phyloP scores from a whole-genome alignment of 2,888 invertebrate species.

The Gymnosoma rotundatum region DNA sequence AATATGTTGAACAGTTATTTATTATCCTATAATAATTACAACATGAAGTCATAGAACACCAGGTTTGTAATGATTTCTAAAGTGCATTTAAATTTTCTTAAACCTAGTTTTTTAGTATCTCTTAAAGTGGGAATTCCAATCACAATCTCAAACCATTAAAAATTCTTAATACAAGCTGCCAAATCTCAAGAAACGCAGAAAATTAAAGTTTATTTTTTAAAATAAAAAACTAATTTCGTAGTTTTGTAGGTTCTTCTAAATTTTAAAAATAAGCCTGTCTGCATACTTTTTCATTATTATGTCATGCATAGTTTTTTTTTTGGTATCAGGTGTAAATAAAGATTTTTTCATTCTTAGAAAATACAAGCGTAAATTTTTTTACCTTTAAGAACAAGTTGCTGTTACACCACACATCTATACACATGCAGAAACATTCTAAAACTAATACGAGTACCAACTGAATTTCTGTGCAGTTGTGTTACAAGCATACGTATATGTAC shows the following conservation, averaged over 20 bases:
- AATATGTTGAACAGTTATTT: too few relatives aligned
- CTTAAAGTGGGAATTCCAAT: too few relatives aligned
- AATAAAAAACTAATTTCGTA: too few relatives aligned
- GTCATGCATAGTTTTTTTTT: slow-evolving; percentile 14
- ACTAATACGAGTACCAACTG: slow-evolving; percentile 6
- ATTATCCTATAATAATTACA: too few relatives aligned
- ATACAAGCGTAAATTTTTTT: slow-evolving; percentile 11
- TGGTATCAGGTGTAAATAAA: slow-evolving; percentile 39
- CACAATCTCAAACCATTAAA: too few relatives aligned
- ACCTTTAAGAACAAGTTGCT: slow-evolving; percentile 48
- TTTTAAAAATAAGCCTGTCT: neutral
- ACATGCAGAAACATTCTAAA: neutral
- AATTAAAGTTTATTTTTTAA: too few relatives aligned
- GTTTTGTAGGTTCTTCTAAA: neutral
- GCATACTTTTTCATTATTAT: slow-evolving; percentile 13
- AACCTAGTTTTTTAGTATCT: too few relatives aligned
- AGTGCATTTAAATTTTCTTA: too few relatives aligned
- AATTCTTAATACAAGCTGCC: too few relatives aligned
- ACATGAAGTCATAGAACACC: too few relatives aligned
- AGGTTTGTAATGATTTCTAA: too few relatives aligned
- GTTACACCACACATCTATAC: neutral
- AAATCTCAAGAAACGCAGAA: too few relatives aligned
- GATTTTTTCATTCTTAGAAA: slow-evolving; percentile 56
- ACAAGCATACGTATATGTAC: slow-evolving; percentile 19
- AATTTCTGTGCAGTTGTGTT: slow-evolving; percentile 54